phyloP scores from a whole-genome alignment of 2,797 vertebrate genomes.

The Paedocypris micromegethes region DNA sequence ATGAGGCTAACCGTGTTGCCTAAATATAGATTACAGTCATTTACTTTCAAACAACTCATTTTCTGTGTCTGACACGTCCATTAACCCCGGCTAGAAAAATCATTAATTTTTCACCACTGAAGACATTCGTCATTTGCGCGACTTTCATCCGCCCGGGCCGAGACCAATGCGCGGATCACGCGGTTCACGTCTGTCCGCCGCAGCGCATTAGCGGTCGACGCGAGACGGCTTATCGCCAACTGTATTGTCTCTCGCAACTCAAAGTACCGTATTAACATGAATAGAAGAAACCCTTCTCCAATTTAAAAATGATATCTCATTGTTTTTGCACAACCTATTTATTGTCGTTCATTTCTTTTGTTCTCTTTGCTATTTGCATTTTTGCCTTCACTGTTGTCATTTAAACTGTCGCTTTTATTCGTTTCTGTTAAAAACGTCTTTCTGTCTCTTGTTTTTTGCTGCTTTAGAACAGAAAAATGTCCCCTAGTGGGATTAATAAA shows the following conservation, averaged over 20 bases:
- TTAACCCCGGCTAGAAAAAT: constrained; percentile 89
- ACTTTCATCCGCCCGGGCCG: constrained; percentile 72
- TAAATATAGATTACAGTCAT: constrained; percentile 92
- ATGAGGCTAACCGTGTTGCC: constrained; percentile 68
- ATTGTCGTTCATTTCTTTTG: too few species aligned
- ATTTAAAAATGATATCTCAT: constrained; percentile 42
- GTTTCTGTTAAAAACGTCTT: not conserved
- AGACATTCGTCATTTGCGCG: constrained; percentile 87
- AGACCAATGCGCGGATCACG: constrained; percentile 53
- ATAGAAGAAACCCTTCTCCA: too few species aligned
- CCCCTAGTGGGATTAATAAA: too few species aligned
- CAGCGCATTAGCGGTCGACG: constrained; percentile 42
- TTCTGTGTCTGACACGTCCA: constrained; percentile 90
- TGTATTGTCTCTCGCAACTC: constrained; percentile 73
- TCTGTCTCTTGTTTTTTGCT: constrained; percentile 48
- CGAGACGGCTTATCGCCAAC: constrained; percentile 66
- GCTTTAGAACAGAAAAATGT: too few species aligned
- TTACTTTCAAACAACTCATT: constrained; percentile 95
- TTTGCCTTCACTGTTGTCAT: too few species aligned
- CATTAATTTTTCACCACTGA: constrained; percentile 88
- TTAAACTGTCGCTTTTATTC: too few species aligned
- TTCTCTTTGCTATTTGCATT: too few species aligned
- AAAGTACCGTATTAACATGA: constrained; percentile 50
- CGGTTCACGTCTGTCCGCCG: constrained; percentile 41
- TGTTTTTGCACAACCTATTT: not conserved